These are phyloP conservation scores for Cosmopolites sordidus DNA, from an alignment of 2,888 invertebrate species.

Conservation along the genomic window DNA sequence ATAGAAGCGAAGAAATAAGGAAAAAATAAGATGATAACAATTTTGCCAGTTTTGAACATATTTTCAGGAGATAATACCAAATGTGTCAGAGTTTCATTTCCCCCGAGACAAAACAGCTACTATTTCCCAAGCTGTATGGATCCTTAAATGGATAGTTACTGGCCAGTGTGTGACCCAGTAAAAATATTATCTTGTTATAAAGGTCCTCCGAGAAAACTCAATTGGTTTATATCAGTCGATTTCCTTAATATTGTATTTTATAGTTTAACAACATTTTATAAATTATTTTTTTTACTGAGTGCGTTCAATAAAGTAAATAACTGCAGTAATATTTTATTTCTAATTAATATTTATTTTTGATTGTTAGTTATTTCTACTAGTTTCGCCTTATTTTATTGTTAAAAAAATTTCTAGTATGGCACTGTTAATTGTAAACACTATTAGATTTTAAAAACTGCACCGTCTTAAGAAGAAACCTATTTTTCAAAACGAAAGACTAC, in stretches of 20 bases:
- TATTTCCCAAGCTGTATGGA: constrained; percentile 40
- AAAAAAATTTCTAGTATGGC: too few species aligned
- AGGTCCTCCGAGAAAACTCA: constrained; percentile 20
- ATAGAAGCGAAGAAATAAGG: constrained; percentile 7
- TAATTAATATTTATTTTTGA: too few species aligned
- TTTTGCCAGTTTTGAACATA: constrained; percentile 41
- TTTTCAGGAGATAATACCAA: constrained; percentile 42
- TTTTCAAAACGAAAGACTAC: too few species aligned
- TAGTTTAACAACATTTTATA: too few species aligned
- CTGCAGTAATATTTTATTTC: too few species aligned
- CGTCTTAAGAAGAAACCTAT: too few species aligned
- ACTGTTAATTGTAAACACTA: too few species aligned
- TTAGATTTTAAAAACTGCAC: too few species aligned
- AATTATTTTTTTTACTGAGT: too few species aligned
- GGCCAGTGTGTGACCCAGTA: constrained; percentile 41
- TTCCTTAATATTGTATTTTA: neutral
- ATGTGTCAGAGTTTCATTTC: constrained; percentile 44
- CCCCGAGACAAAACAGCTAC: constrained; percentile 42
- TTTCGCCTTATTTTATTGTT: too few species aligned
- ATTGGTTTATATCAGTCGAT: constrained; percentile 4
- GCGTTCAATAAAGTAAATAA: neutral
- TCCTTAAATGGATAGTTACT: constrained; percentile 44
- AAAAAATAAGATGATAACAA: constrained; percentile 34
- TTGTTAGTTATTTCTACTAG: too few species aligned
- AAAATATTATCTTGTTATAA: constrained; percentile 42